Evolutionary conservation across 2,797 vertebrate genomes (phyloP).

Genomic region (Acanthurus lineatus): DNA sequence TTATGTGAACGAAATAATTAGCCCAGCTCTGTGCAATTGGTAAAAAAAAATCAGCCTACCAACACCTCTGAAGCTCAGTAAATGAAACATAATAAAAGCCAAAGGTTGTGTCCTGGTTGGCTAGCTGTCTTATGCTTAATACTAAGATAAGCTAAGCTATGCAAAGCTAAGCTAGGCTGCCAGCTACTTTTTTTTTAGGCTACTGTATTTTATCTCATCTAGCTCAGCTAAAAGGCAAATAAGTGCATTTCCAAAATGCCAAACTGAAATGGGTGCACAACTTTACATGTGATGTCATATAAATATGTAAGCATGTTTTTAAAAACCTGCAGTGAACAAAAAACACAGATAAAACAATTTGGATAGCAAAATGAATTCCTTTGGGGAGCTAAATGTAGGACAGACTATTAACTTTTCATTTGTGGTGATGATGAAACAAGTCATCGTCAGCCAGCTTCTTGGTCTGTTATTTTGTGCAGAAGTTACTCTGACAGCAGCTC

Average conservation of each 20-base stretch:
- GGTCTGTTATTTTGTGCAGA: background rate
- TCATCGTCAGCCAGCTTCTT: background rate
- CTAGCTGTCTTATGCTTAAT: background rate
- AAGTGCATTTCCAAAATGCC: background rate
- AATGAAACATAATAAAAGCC: background rate
- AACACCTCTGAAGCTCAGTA: background rate
- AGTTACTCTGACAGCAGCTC: background rate
- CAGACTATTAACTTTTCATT: conserved; percentile 17
- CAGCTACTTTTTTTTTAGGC: conserved; percentile 1
- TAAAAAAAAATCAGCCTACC: background rate
- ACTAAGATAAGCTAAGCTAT: background rate
- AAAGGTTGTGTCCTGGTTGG: background rate
- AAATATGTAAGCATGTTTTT: conserved; percentile 3
- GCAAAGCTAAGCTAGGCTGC: background rate
- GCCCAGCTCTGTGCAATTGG: background rate
- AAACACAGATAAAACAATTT: background rate
- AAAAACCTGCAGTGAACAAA: background rate
- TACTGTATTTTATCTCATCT: background rate
- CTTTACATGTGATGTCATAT: background rate
- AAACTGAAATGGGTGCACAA: background rate
- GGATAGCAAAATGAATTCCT: background rate
- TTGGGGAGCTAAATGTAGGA: conserved; percentile 1
- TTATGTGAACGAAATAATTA: no score
- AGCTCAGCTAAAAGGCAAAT: background rate
- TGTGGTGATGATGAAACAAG: conserved; percentile 3